Base-by-base conservation (phyloP, 2,888 invertebrate genomes). In the Timandra comae region DNA sequence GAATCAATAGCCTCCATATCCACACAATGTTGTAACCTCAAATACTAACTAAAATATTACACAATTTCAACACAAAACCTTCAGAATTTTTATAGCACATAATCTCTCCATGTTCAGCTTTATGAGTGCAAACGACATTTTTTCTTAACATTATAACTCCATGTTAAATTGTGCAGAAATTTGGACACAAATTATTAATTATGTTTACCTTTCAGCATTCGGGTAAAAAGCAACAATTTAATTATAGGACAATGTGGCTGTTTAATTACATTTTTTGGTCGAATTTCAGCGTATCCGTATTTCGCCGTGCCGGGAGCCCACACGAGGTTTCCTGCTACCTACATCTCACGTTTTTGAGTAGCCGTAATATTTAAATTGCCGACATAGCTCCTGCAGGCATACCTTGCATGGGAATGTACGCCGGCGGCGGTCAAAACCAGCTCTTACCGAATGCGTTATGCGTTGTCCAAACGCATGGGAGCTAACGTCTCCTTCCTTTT, bases 361-460 rank as follows among this genome's bases (percentile, higher is more conserved):
- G 75, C 77, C 73, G 80, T 81, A 80, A 82, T 82, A 82, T 84
- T 84, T 80, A 84, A 85, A 85, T 85, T 82, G 79, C 73, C 70
- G 72, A 66, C 80, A 81, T 82, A 73, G 73, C 81, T 82, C 81
- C 82, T 62, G 73, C 65, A 74, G 84, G 81, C 82, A 78, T 81
- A 75, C 75, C 80, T 71, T 63, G 77, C 82, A 82, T 82, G 85
- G 80, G 84, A 85, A 84, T 84, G 80, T 66, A 64, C 70, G 67
- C 62, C 70, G 76, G 74, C 79, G 78, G 70, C 73, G 73, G 64
- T 72, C 79, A 56, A 73, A 81, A 80, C 82, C 68, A 56, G 82
- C 80, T 82, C 72, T 72, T 77, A 75, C 78, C 79, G 77, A 82
- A 82, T 81, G 79, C 77, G 71, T 62, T 64, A 57, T 64, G 72